Percentiles rank a stretch among this genome's conserved stretches.
Conservation (phyloP, 2,113 vertebrate genomes). For the Struthio camelus region DNA sequence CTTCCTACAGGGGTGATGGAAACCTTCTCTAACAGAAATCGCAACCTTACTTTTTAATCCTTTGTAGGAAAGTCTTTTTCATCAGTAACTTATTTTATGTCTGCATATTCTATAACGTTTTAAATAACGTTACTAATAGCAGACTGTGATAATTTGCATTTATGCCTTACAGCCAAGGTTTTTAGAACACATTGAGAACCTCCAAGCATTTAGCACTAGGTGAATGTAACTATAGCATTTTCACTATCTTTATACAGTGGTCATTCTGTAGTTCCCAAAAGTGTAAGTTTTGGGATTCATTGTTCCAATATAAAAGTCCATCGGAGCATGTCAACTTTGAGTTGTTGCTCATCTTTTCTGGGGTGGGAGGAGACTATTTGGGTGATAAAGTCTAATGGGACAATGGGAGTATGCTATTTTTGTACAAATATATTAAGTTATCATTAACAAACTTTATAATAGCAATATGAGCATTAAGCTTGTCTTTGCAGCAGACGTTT, state of each 20-base stretch:
- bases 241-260: background rate
- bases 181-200: background rate
- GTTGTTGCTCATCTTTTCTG: background rate
- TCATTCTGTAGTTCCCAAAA: background rate
- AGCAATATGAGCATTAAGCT: constrained; percentile 1
- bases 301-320: background rate
- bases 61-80: background rate
- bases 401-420: background rate
- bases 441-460: constrained; percentile 8
- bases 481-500: constrained; percentile 18
- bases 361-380: too few relatives aligned
- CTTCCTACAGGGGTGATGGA: background rate
- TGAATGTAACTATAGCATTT: background rate
- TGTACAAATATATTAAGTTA: background rate
- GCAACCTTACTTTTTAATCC: background rate
- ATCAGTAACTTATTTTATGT: background rate
- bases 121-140: background rate
- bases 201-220: background rate
- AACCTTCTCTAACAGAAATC: background rate
- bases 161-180: background rate
- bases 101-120: background rate
- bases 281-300: background rate
- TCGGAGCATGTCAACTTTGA: background rate
- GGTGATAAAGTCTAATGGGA: background rate
- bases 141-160: background rate